Conservation (phyloP, 2,797 vertebrate species). For the Peromyscus nudipes region DNA sequence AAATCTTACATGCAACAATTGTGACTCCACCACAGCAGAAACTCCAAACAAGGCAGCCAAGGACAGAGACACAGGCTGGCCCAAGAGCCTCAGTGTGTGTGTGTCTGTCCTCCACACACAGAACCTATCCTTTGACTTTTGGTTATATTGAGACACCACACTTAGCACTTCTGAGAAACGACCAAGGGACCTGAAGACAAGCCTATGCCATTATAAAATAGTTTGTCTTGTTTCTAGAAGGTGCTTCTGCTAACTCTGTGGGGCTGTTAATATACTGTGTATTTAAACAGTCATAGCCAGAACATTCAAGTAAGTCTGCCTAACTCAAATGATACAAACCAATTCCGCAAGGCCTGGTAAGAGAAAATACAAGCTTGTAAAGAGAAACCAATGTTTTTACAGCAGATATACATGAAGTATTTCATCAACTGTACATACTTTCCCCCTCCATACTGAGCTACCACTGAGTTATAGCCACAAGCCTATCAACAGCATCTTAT, state of each 20-base stretch:
- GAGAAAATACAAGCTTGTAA: not conserved
- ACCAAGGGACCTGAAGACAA: not conserved
- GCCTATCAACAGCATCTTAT: not conserved
- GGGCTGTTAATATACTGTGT: not conserved
- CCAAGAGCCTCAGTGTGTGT: fast-evolving
- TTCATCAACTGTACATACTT: not conserved
- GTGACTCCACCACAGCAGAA: not conserved
- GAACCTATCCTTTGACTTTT: not conserved
- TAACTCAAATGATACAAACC: not conserved
- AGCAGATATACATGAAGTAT: not conserved
- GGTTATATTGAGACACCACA: fast-evolving
- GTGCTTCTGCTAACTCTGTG: fast-evolving
- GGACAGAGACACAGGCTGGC: not conserved
- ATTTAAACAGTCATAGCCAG: fast-evolving
- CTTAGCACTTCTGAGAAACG: fast-evolving
- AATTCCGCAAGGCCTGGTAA: not conserved
- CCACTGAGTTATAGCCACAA: not conserved
- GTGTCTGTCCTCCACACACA: fast-evolving
- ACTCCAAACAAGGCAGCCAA: fast-evolving
- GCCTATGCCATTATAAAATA: fast-evolving
- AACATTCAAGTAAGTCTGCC: not conserved
- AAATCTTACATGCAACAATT: not conserved
- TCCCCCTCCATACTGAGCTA: not conserved
- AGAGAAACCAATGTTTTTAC: not conserved
- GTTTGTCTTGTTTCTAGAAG: not conserved